phyloP scores from a whole-genome alignment of 2,888 invertebrate species.

The Idaea dimidiata region DNA sequence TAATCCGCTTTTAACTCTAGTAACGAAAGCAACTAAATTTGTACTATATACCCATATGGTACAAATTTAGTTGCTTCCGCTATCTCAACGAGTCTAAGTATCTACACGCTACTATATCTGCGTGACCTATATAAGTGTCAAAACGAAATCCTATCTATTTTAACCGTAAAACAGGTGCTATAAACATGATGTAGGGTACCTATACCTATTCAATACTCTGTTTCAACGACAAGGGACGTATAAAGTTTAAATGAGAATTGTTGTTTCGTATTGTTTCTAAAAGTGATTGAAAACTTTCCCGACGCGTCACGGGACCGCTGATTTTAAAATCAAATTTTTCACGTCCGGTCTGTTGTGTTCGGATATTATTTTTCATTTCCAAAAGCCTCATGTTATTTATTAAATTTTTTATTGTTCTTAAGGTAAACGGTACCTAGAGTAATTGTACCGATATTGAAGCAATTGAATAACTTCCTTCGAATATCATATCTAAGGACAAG shows the following conservation, averaged over 20 bases:
- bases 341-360: conserved; percentile 5
- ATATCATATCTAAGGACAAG: too few species aligned
- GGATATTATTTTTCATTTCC: conserved; percentile 7
- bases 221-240: conserved; percentile 26
- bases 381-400: conserved; percentile 8
- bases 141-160: background rate
- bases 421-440: too few species aligned
- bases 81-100: too few species aligned
- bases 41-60: too few species aligned
- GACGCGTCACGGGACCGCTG: background rate
- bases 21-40: too few species aligned
- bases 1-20: too few species aligned
- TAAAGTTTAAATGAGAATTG: conserved; percentile 17
- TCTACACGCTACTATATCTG: too few species aligned
- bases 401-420: too few species aligned
- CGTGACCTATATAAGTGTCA: background rate
- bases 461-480: too few species aligned
- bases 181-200: background rate
- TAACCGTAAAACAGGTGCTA: background rate
- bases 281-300: conserved; percentile 15
- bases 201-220: conserved; percentile 3
- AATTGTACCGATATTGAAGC: too few species aligned
- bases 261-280: conserved; percentile 14
- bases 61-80: too few species aligned
- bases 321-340: background rate